These are phyloP conservation scores for Lasioglossum villosulum DNA, from an alignment of 2,888 invertebrate species.

Conservation along the genomic window DNA sequence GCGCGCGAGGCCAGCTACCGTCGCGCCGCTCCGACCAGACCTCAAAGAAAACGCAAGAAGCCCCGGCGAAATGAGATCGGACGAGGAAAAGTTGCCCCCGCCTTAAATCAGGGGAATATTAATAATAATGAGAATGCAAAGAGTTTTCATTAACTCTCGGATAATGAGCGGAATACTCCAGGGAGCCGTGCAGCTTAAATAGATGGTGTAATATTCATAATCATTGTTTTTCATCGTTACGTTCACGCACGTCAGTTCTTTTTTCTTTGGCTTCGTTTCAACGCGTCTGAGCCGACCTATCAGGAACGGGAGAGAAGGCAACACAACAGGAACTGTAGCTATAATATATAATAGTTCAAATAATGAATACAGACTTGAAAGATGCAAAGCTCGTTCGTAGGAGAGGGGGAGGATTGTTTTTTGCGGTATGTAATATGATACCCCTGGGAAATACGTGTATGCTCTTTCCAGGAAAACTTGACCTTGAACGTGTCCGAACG, in stretches of 20 bases:
- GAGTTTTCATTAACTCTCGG: not conserved
- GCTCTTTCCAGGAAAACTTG: too few relatives aligned
- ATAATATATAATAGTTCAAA: too few relatives aligned
- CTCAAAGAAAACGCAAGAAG: constrained; percentile 22
- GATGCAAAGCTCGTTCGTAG: too few relatives aligned
- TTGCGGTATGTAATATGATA: too few relatives aligned
- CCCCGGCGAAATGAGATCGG: not conserved
- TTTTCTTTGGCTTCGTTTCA: not conserved
- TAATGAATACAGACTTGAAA: too few relatives aligned
- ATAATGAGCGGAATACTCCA: not conserved
- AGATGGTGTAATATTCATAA: not conserved
- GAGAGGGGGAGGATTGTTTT: too few relatives aligned
- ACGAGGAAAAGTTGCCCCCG: not conserved
- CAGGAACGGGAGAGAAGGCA: accelerated
- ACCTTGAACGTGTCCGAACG: too few relatives aligned
- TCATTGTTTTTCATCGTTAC: not conserved
- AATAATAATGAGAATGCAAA: not conserved
- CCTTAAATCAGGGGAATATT: not conserved
- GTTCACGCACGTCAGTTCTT: not conserved
- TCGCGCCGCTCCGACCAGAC: not conserved
- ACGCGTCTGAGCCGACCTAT: not conserved
- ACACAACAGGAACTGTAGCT: not conserved
- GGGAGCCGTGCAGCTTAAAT: not conserved
- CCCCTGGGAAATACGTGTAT: too few relatives aligned
- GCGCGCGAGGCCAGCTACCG: not conserved